phyloP scores from a whole-genome alignment of 2,888 invertebrate genomes.

The Aspidiotus destructor region DNA sequence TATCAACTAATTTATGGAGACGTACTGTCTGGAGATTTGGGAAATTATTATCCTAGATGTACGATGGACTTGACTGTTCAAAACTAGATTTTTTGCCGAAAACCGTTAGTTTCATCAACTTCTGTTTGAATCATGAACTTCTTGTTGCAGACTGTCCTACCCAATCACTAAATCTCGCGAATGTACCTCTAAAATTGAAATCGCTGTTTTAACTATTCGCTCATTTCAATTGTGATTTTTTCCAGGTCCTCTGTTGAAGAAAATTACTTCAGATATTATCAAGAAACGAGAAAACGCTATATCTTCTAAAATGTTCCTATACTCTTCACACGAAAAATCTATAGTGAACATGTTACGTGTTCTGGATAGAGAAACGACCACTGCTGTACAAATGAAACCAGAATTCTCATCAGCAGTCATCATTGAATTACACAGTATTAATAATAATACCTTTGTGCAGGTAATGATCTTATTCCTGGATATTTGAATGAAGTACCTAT shows the following conservation, averaged over 20 bases:
- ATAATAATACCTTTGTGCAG: conserved; percentile 13
- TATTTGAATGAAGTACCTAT: not conserved
- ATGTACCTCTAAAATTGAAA: no score
- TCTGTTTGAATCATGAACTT: no score
- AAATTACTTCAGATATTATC: conserved; percentile 16
- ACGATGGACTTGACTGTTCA: no score
- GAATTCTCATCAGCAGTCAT: conserved; percentile 24
- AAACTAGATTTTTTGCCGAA: no score
- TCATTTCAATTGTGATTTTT: not conserved
- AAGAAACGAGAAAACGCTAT: conserved; percentile 3
- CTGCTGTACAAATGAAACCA: not conserved
- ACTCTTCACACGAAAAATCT: conserved; percentile 23
- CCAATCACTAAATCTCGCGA: no score
- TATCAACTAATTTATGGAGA: no score
- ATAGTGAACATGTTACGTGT: conserved; percentile 15
- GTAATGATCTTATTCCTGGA: not conserved
- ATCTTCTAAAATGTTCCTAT: conserved; percentile 24
- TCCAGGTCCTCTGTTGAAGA: conserved; percentile 16
- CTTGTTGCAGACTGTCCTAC: no score
- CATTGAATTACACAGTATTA: conserved; percentile 25
- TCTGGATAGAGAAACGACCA: conserved; percentile 3
- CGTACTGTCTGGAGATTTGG: no score
- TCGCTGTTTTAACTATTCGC: no score
- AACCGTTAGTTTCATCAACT: no score
- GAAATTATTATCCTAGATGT: no score